A percentile compares a stretch with the other conserved stretches of the same genome.
These are phyloP conservation scores for Empidonax traillii DNA, from an alignment of 2,113 vertebrate genomes.

Conservation along the genomic window DNA sequence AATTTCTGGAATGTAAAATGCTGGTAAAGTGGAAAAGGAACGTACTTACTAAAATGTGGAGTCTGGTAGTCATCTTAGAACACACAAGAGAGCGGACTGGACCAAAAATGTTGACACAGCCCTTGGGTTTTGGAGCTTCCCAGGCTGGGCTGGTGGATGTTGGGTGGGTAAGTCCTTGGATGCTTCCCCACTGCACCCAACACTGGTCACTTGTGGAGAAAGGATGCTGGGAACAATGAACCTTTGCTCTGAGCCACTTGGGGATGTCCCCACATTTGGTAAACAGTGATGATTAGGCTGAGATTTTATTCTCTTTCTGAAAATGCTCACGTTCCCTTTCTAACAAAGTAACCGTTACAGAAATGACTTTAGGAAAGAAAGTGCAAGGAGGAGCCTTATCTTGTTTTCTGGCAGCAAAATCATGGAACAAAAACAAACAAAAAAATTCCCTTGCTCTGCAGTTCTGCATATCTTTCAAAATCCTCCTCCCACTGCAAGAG, in stretches of 20 bases:
- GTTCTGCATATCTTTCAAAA: neutral
- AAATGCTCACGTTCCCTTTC: neutral
- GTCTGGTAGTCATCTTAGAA: neutral
- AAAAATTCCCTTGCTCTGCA: neutral
- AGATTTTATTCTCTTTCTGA: neutral
- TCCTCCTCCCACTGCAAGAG: neutral
- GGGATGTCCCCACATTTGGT: neutral
- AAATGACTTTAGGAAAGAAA: neutral
- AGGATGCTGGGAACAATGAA: neutral
- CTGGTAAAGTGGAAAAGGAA: neutral
- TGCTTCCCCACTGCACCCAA: neutral
- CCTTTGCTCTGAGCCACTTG: neutral
- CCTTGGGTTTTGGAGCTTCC: neutral
- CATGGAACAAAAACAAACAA: neutral
- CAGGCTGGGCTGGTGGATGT: neutral
- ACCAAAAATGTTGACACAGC: neutral
- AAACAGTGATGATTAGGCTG: neutral
- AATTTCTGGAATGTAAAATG: neutral
- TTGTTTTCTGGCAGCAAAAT: neutral
- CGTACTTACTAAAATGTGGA: neutral
- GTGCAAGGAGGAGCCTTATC: neutral
- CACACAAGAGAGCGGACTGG: neutral
- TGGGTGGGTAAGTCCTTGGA: neutral
- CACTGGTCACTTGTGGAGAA: neutral
- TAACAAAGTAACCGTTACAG: neutral